phyloP scores from a whole-genome alignment of 23 tunicate genomes.

The Halocynthia roretzi region DNA sequence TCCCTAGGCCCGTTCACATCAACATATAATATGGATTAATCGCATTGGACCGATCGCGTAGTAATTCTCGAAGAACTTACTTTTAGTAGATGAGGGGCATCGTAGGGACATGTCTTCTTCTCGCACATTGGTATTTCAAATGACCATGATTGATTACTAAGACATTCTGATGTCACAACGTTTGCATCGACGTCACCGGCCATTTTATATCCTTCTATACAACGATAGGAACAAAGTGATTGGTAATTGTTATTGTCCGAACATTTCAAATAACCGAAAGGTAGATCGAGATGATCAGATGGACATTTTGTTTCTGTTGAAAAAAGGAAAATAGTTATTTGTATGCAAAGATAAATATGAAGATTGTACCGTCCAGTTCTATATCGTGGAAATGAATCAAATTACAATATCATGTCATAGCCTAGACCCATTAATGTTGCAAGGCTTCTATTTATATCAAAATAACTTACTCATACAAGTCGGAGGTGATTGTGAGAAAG shows the following conservation, averaged over 20 bases:
- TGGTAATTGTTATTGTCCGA: slow-evolving; percentile 44
- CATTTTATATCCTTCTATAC: slow-evolving; percentile 40
- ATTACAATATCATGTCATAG: no score
- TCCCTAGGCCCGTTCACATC: no score
- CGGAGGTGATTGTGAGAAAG: slow-evolving; percentile 11
- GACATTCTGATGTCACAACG: slow-evolving; percentile 33
- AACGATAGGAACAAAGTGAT: slow-evolving; percentile 48
- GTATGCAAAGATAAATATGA: no score
- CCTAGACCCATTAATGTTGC: no score
- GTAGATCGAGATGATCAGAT: slow-evolving; percentile 23
- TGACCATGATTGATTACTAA: slow-evolving; percentile 33
- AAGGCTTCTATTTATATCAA: no score
- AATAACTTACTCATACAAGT: slow-evolving; percentile 11
- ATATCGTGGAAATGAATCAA: no score
- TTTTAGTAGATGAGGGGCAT: slow-evolving; percentile 17
- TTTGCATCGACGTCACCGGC: slow-evolving; percentile 15
- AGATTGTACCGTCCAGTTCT: no score
- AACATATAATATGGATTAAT: no score
- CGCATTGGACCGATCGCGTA: no score
- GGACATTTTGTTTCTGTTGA: slow-evolving; percentile 53
- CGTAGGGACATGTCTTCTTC: slow-evolving; percentile 44
- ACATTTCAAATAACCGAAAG: slow-evolving; percentile 42
- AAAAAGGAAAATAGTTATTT: no score
- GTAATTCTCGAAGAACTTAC: neutral
- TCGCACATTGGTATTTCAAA: slow-evolving; percentile 60